phyloP scores from a whole-genome alignment of 1,140 invertebrate species.

The Cydia fagiglandana region DNA sequence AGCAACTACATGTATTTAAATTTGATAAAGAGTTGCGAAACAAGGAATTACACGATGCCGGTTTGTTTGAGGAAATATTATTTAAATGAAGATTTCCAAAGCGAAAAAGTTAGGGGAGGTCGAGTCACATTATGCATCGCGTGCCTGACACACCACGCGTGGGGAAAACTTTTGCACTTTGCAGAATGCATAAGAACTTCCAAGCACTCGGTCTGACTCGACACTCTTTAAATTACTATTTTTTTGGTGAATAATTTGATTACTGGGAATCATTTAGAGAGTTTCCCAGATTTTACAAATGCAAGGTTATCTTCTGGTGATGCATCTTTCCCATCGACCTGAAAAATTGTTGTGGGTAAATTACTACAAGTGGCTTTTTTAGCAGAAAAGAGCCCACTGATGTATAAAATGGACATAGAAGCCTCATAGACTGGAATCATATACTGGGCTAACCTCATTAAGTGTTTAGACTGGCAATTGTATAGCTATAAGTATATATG shows the following conservation, averaged over 20 bases:
- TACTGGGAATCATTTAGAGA: not conserved
- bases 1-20: not conserved
- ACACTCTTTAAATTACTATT: conserved; percentile 32
- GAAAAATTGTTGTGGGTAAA: too few relatives aligned
- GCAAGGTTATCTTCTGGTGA: too few relatives aligned
- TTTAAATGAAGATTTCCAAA: conserved; percentile 58
- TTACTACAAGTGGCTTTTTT: too few relatives aligned
- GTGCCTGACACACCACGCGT: conserved; percentile 53
- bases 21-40: conserved; percentile 35
- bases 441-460: too few relatives aligned
- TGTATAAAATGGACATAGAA: too few relatives aligned
- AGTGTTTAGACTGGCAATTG: too few relatives aligned
- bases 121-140: conserved; percentile 55
- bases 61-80: conserved; percentile 52
- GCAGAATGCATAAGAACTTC: conserved; percentile 63
- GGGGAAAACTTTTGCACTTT: conserved; percentile 68
- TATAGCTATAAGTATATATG: not conserved
- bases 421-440: too few relatives aligned
- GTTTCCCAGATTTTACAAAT: too few relatives aligned
- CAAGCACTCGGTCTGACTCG: conserved; percentile 44
- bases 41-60: conserved; percentile 45
- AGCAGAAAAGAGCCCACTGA: too few relatives aligned
- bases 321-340: too few relatives aligned
- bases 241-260: conserved; percentile 9
- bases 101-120: conserved; percentile 56